A percentile compares a stretch with the other conserved stretches of the same genome.
phyloP scores from a whole-genome alignment of 1,140 invertebrate species.

The Hylyphantes graminicola region DNA sequence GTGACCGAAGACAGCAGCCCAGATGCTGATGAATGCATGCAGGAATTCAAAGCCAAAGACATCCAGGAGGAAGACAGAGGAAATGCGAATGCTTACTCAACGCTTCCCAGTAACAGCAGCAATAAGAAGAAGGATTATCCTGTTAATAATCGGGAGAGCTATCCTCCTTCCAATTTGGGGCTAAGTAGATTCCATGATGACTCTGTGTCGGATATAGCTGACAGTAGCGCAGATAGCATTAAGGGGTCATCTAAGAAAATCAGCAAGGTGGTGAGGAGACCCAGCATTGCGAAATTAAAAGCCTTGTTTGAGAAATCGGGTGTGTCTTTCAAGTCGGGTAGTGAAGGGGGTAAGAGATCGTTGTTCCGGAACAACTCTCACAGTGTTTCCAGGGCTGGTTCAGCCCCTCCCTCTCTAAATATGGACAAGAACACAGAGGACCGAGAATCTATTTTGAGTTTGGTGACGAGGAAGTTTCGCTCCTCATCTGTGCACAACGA shows the following conservation, averaged over 20 bases:
- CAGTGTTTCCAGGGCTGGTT: constrained; percentile 50
- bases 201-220: not conserved
- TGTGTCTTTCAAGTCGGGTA: constrained; percentile 10
- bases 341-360: constrained; percentile 22
- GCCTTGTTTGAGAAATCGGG: constrained; percentile 69
- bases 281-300: constrained; percentile 70
- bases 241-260: constrained; percentile 10
- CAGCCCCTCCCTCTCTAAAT: constrained; percentile 51
- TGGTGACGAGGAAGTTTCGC: constrained; percentile 54
- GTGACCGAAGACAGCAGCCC: constrained; percentile 50
- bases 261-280: constrained; percentile 65
- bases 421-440: constrained; percentile 41
- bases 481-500: constrained; percentile 47
- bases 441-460: constrained; percentile 36
- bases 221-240: not conserved
- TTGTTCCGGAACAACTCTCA: constrained; percentile 50
- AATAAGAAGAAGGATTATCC: not conserved
- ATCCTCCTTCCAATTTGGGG: constrained; percentile 4
- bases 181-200: not conserved
- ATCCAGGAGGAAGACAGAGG: no score
- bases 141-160: constrained; percentile 26
- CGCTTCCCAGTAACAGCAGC: not conserved
- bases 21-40: not conserved
- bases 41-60: no score
- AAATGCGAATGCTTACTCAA: not conserved